Conservation (phyloP, 2,113 vertebrate genomes). For the Xiphophorus hellerii region DNA sequence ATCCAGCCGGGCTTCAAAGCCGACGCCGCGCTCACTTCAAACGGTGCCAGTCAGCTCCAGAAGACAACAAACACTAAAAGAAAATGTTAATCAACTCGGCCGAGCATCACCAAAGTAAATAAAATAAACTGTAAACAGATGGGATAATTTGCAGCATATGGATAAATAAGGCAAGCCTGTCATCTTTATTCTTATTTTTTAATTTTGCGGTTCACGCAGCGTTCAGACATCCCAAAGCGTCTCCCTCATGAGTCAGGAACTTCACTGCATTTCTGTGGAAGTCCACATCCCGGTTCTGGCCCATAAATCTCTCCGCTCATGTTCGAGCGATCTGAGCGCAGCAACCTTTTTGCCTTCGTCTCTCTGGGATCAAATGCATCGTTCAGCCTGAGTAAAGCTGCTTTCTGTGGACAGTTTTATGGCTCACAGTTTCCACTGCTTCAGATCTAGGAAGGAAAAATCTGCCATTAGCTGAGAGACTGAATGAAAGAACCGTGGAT, state of each 20-base stretch:
- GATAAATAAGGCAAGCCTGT: conserved; percentile 69
- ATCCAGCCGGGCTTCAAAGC: conserved; percentile 76
- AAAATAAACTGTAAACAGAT: conserved; percentile 79
- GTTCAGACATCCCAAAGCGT: conserved; percentile 48
- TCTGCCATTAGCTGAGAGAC: conserved; percentile 8
- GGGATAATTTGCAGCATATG: conserved; percentile 73
- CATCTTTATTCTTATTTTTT: conserved; percentile 58
- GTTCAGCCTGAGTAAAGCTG: conserved; percentile 5
- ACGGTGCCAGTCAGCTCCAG: conserved; percentile 78
- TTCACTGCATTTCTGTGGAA: conserved; percentile 60
- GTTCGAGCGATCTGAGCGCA: conserved; percentile 30
- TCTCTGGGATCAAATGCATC: conserved; percentile 33
- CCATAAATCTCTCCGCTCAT: conserved; percentile 50
- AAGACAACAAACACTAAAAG: conserved; percentile 75
- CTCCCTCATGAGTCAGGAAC: conserved; percentile 47
- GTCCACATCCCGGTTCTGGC: conserved; percentile 38
- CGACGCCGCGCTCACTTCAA: conserved; percentile 70
- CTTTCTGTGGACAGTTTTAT: conserved; percentile 30
- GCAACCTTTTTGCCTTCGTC: conserved; percentile 53
- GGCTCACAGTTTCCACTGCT: conserved; percentile 38
- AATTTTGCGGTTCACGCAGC: conserved; percentile 62
- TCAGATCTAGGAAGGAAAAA: conserved; percentile 14
- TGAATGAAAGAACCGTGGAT: conserved; percentile 13
- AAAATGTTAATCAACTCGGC: conserved; percentile 73
- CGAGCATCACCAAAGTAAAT: conserved; percentile 77